Base-by-base conservation (phyloP, 2,888 invertebrate species). In the Phymatocera aterrima region DNA sequence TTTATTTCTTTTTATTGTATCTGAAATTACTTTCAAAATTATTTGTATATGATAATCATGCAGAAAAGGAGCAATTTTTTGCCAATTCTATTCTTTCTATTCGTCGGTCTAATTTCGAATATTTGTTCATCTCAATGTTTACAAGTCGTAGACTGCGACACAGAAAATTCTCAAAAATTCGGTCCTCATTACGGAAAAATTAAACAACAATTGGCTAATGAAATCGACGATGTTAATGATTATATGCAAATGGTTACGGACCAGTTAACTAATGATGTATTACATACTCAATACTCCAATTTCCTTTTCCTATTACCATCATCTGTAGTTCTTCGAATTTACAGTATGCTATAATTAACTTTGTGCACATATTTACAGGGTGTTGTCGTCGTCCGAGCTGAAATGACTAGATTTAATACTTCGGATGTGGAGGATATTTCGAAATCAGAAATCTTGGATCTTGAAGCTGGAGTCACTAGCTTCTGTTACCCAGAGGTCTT, bases 191-290 rank as follows among this genome's bases (percentile, higher is more conserved):
- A 68, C n/a, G 65, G 51, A 37, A 51, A 61, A 5, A 5, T 24
- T 40, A 65, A 24, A 51, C 64, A 60, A 21, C 37, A 46, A 51
- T 51, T 77, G 31, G 31, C 65, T 4, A 65, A 77, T 65, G 77
- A 77, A 37, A 77, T 77, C 8, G 65, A 77, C 15, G 48, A 77
- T 21, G 64, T 77, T 34, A 77, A 51, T 21, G 51, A 57, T 4
- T 77, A 77, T 5, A 77, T 77, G 64, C 37, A 65, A 37, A 65
- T 65, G 46, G 61, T 77, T 28, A 48, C 64, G 6, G 65, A 77
- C 12, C 48, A 34, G 46, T 34, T 77, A 24, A 51, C 46, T 31
- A 65, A 65, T n/a, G 65, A 77, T 18, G 77, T 77, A 48, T 2
- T 15, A 24, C 10, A 8, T n/a, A 28, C 5, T 24, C 12, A 28